Evolutionary conservation across 1,140 invertebrate species (phyloP).

Genomic region (Druon quercuslanigerum): DNA sequence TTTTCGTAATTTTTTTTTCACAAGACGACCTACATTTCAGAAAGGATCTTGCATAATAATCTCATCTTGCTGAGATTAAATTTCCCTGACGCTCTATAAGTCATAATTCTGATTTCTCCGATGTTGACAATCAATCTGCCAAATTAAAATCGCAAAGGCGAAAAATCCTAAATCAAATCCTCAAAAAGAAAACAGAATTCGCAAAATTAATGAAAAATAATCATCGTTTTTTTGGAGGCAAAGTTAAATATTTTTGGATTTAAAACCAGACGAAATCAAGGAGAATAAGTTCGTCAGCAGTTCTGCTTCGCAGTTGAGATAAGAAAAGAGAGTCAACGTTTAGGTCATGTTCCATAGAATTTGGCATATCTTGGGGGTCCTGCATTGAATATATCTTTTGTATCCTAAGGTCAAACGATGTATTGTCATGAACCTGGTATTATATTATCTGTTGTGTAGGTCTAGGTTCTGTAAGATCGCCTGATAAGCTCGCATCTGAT

Average conservation of each 20-base stretch:
- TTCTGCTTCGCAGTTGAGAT: neutral
- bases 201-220: neutral
- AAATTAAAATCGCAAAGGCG: neutral
- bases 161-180: neutral
- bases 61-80: slow-evolving; percentile 3
- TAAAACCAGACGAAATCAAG: slow-evolving; percentile 12
- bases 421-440: slow-evolving; percentile 49
- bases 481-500: slow-evolving; percentile 50
- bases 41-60: slow-evolving; percentile 13
- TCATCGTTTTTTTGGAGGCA: neutral
- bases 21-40: slow-evolving; percentile 6
- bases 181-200: neutral
- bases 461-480: slow-evolving; percentile 58
- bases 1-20: slow-evolving; percentile 18
- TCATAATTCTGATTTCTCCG: slow-evolving; percentile 11
- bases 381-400: slow-evolving; percentile 62
- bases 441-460: slow-evolving; percentile 55
- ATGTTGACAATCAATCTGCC: slow-evolving; percentile 11
- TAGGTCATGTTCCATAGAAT: slow-evolving; percentile 62
- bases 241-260: neutral
- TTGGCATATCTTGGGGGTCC: slow-evolving; percentile 54
- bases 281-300: slow-evolving; percentile 10
- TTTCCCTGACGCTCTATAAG: neutral
- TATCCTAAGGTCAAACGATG: slow-evolving; percentile 56
- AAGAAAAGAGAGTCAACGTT: slow-evolving; percentile 56